Base-by-base conservation (phyloP, 1,140 invertebrate species). In the Panagrolaimus sp. region DNA sequence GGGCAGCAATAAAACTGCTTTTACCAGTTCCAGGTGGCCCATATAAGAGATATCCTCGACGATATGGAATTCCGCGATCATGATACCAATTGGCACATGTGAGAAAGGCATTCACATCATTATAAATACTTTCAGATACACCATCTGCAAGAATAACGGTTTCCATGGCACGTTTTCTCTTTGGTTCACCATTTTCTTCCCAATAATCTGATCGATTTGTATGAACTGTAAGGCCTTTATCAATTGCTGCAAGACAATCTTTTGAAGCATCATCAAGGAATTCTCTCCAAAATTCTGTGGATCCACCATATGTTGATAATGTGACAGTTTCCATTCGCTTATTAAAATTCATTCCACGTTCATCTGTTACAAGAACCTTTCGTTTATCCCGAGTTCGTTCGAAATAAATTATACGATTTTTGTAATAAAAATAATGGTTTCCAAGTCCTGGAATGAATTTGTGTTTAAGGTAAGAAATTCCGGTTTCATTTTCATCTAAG, bases 121-220 rank as follows among this genome's bases (percentile, higher is more conserved):
- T 38, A 7, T 38, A 38, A 7, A 38, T 7, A 38, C 32, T 38
- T 38, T 95, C 88, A 46, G 89, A 87, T 7, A 97, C 84, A 3
- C 90, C 91, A 63, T 86, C 80, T 74, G 94, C 91, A 15, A 99
- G 85, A 24, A 98, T 88, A 1, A 99, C 96, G 67, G 95, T 97
- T 67, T 88, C 84, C 0, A 98, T 76, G 0, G 94, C 93, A 67
- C 96, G 85, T 65, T 90, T 88, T 78, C 90, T 89, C 46, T 91
- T 87, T 0, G 96, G 92, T 85, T 96, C 92, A 0, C 96, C 96
- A 86, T 98, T 96, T 48, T 89, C 89, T 62, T 90, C 84, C 94
- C 94, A 96, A 38, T 38, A 38, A 38, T 38, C 32, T 38, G 32
- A 38, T 38, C 32, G 32, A 38, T 38, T 38, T 38, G 32, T 38